Evolutionary conservation across 2,888 invertebrate species (phyloP), one percentile per base, ranked within the genome.

Genomic region (Neelides folsomi): DNA sequence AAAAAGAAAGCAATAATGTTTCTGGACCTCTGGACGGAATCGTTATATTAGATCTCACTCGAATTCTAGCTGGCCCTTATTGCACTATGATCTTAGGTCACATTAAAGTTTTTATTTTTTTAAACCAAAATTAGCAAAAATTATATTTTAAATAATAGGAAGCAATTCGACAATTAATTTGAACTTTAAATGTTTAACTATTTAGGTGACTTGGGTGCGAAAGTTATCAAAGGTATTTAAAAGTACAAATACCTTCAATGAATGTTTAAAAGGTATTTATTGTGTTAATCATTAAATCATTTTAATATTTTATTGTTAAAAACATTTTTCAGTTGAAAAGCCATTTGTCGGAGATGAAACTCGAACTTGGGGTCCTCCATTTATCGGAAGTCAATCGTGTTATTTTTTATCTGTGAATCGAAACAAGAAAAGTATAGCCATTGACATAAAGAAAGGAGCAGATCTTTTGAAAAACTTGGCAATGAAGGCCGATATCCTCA

Each of bases 331-430:
- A 77, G 79, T 97, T 38, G 95, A 97, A 69, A 80, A 80, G 62
- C 84, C 90, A 1, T 80, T 76, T 1, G 72, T 73, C 1, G 88
- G 87, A 1, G 95, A 95, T 69, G 94, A 95, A 66, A 80, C 88
- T 0, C 75, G 95, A 47, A 80, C 80, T 56, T 97, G 94, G 93
- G 92, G 90, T 0, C 95, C 95, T 0, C 95, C 95, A 0, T 92
- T 86, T 67, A 67, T 80, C 6, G 73, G 77, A 19, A 66, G 69
- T 7, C 83, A 85, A 65, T 75, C 86, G 1, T 80, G 82, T 50
- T 95, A 97, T 67, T 95, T 87, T 68, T 69, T 86, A 18, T 76
- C 84, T n/a, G 75, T 87, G 4, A 97, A 97, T 72, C 80, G 95
- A 54, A 97, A 94, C 68, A 97, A 97, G 71, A 85, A 86, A 70